Evolutionary conservation across 2,888 invertebrate genomes (phyloP), one percentile per base, ranked within the genome.

Genomic region (Eremobia ochroleuca): DNA sequence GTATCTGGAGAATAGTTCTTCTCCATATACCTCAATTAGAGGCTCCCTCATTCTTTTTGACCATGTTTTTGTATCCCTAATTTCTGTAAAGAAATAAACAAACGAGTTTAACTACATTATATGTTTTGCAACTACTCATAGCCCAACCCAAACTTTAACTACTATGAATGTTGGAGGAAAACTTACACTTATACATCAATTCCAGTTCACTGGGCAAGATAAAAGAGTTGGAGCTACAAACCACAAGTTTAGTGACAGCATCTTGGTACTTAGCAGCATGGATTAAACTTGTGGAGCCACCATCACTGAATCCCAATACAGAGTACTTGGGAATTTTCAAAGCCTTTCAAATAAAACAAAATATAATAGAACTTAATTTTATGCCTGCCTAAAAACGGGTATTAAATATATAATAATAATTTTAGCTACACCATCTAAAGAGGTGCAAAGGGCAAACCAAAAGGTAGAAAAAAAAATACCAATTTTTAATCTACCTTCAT

Each of bases 301-400:
- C 99, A 94, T 99, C 98, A 94, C 98, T 98, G 98, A 99, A 99
- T 1, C 99, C 99, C 75, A 99, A 91, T 21, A 99, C 90, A 0
- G 98, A 98, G 94, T 98, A 98, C 87, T 97, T 97, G 0, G 97
- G 91, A 62, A 98, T 96, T 2, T 97, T 97, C 18, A 99, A 92
- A 62, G 95, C 95, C 97, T 98, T 37, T 13, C 43, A 77, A 43
- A 62, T 88, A 15, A 87, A 86, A 65, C 34, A 15, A 58, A 73
- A 68, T 25, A 52, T n/a, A 18, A 25, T 55, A 21, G 15, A 11
- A 55, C 6, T 43, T 73, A 43, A 40, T 40, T 59, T 73, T 21
- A 43, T 28, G 13, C 21, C 52, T 67, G 18, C 25, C 31, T 67
- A 25, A 31, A 25, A 31, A 31, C 4, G 13, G 4, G 13, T 9